Evolutionary conservation across 1,140 invertebrate genomes (phyloP).

Genomic region (Phymorhynchus buccinoides): DNA sequence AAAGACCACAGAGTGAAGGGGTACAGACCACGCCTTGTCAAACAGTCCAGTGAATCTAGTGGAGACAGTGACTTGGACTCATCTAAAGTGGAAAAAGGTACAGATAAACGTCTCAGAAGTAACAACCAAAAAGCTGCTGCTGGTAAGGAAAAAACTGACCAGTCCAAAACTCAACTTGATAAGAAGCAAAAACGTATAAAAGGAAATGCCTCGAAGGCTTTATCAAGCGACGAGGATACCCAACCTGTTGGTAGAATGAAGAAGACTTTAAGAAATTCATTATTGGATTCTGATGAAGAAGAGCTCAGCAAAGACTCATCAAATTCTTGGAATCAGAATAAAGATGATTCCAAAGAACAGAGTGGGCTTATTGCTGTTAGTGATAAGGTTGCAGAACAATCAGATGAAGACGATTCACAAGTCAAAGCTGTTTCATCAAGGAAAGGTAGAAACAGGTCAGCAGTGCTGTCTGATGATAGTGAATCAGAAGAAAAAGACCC

Average conservation of each 20-base stretch:
- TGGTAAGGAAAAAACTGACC: neutral
- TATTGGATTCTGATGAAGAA: slow-evolving; percentile 3
- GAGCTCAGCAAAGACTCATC: neutral
- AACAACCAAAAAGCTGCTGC: neutral
- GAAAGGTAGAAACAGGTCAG: neutral
- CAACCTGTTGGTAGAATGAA: neutral
- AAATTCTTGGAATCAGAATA: neutral
- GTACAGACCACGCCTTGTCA: slow-evolving; percentile 12
- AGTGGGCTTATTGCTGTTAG: neutral
- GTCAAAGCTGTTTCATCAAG: neutral
- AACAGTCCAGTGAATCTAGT: neutral
- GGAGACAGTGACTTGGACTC: neutral
- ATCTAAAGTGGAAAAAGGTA: neutral
- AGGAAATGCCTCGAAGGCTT: neutral
- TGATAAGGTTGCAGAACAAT: neutral
- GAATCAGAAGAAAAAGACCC: neutral
- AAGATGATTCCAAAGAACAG: neutral
- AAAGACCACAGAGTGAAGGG: slow-evolving; percentile 11
- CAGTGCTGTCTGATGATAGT: neutral
- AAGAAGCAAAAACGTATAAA: neutral
- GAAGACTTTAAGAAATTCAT: neutral
- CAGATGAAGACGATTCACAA: neutral
- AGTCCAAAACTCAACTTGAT: neutral
- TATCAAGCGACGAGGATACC: neutral
- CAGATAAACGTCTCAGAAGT: neutral